Evolutionary conservation across 2,113 vertebrate genomes (phyloP).

Genomic region (Tylochromis polylepis): DNA sequence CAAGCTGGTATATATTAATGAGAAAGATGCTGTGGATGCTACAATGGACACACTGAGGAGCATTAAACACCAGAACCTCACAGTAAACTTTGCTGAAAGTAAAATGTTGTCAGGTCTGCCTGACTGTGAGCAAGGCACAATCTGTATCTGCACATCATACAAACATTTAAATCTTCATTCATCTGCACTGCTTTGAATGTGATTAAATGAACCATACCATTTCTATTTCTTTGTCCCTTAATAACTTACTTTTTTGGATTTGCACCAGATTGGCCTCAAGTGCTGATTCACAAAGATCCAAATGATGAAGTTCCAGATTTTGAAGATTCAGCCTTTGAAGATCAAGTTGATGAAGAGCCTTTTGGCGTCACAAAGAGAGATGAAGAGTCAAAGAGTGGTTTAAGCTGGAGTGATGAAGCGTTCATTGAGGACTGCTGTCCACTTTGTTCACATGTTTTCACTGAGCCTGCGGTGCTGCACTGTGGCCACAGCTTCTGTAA

Average conservation of each 20-base stretch:
- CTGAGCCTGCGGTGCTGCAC: fast-evolving
- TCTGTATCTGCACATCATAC: background rate
- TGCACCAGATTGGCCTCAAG: background rate
- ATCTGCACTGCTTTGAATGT: background rate
- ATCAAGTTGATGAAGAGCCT: fast-evolving
- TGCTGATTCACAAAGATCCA: background rate
- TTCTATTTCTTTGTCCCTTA: background rate
- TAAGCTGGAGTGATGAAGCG: background rate
- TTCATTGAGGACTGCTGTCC: fast-evolving
- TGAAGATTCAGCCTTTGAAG: background rate
- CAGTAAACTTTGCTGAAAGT: background rate
- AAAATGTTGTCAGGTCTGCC: background rate
- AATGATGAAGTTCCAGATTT: background rate
- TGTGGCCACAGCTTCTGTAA: background rate
- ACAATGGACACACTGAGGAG: background rate
- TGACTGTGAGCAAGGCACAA: background rate
- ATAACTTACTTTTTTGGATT: background rate
- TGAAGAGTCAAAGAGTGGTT: background rate
- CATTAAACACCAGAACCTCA: background rate
- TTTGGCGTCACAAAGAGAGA: fast-evolving
- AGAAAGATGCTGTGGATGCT: background rate
- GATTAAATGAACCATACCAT: background rate
- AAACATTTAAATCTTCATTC: background rate
- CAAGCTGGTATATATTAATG: background rate
- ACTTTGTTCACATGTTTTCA: fast-evolving